phyloP scores from a whole-genome alignment of 2,797 vertebrate genomes.

The Lindbergichthys nudifrons region DNA sequence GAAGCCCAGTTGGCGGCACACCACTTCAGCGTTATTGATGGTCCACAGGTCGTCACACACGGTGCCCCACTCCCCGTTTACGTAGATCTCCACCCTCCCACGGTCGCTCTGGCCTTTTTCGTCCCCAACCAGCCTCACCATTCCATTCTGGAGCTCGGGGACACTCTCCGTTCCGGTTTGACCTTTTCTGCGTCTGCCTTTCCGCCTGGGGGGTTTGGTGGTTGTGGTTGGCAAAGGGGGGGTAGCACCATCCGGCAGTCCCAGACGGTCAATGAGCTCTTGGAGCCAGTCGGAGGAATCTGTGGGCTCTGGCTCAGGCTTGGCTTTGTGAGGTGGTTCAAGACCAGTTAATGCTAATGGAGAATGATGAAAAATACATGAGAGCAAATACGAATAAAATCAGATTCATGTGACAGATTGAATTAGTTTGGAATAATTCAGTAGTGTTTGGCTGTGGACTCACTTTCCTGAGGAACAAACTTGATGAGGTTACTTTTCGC shows the following conservation, averaged over 20 bases:
- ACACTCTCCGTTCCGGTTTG: slow-evolving; percentile 51
- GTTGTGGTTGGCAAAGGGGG: slow-evolving; percentile 52
- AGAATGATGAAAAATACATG: background rate
- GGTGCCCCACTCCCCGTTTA: slow-evolving; percentile 89
- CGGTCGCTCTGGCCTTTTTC: slow-evolving; percentile 65
- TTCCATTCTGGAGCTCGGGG: slow-evolving; percentile 65
- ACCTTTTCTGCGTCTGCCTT: slow-evolving; percentile 74
- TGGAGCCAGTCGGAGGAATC: slow-evolving; percentile 76
- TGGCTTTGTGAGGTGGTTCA: slow-evolving; percentile 53
- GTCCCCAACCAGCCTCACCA: slow-evolving; percentile 85
- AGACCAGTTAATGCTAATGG: slow-evolving; percentile 78
- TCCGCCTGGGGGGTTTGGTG: slow-evolving; percentile 60
- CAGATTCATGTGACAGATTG: background rate
- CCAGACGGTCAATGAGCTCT: slow-evolving; percentile 64
- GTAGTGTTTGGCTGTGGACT: slow-evolving; percentile 69
- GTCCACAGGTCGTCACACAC: slow-evolving; percentile 94
- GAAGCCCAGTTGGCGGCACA: slow-evolving; percentile 93
- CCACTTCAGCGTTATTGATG: slow-evolving; percentile 82
- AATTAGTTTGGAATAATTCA: background rate
- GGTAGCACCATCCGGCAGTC: background rate
- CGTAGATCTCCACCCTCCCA: slow-evolving; percentile 90
- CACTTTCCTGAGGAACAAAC: slow-evolving; percentile 93
- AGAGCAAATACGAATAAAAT: background rate
- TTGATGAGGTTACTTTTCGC: slow-evolving; percentile 87
- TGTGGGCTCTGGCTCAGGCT: slow-evolving; percentile 47